phyloP scores from a whole-genome alignment of 2,797 vertebrate species.

The Spheniscus humboldti region DNA sequence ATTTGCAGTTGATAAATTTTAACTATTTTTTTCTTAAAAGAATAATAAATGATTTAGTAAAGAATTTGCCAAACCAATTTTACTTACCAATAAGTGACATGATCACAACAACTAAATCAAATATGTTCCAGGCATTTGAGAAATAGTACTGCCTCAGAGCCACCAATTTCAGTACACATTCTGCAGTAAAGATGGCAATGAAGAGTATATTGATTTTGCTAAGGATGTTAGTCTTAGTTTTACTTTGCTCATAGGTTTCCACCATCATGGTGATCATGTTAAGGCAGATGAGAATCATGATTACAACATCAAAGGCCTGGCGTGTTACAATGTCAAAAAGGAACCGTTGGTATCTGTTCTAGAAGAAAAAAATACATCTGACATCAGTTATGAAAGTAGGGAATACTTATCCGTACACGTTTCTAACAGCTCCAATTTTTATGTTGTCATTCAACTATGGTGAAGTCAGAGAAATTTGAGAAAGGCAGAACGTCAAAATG shows the following conservation, averaged over 20 bases:
- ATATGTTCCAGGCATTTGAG: constrained; percentile 77
- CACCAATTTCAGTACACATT: constrained; percentile 73
- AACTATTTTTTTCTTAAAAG: background rate
- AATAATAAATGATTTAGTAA: background rate
- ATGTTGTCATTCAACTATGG: background rate
- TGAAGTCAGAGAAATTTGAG: background rate
- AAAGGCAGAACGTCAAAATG: background rate
- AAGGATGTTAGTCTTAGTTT: constrained; percentile 49
- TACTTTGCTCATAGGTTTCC: constrained; percentile 68
- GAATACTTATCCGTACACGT: fast-evolving
- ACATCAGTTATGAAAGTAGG: background rate
- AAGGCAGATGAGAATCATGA: constrained; percentile 78
- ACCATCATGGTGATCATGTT: constrained; percentile 81
- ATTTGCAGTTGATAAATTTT: background rate
- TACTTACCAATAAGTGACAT: constrained; percentile 74
- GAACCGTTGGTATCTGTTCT: constrained; percentile 77
- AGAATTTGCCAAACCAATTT: background rate
- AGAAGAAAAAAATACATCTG: background rate
- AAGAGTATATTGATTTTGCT: constrained; percentile 74
- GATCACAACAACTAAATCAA: constrained; percentile 75
- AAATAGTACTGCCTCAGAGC: constrained; percentile 76
- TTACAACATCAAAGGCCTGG: constrained; percentile 67
- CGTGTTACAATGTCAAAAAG: constrained; percentile 70
- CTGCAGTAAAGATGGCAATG: constrained; percentile 68
- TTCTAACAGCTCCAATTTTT: background rate